Percentiles rank a stretch among this genome's conserved stretches.
Conservation (phyloP, 2,888 invertebrate genomes). For the Oligia latruncula region DNA sequence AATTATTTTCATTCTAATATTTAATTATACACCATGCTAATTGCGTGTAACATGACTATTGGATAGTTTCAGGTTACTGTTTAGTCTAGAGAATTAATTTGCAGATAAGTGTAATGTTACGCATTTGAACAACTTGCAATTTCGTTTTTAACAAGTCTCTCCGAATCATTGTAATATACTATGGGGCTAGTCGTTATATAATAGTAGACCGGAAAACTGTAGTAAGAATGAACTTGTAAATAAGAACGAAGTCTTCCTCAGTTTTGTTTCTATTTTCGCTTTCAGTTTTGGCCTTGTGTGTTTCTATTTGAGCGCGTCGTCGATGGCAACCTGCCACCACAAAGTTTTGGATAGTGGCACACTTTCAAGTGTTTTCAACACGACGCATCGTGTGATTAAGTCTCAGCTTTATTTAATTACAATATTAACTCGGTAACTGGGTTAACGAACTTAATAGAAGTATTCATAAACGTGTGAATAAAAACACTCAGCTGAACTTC, state of each 20-base stretch:
- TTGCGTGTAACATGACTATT: conserved; percentile 36
- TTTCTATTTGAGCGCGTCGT: conserved; percentile 79
- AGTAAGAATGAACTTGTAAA: conserved; percentile 59
- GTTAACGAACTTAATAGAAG: conserved; percentile 88
- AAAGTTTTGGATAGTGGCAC: conserved; percentile 82
- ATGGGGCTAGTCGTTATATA: conserved; percentile 28
- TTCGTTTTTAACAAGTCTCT: conserved; percentile 40
- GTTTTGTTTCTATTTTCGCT: conserved; percentile 81
- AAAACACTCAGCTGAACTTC: conserved; percentile 73
- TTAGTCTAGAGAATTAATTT: conserved; percentile 47
- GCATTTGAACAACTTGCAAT: conserved; percentile 42
- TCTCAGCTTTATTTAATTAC: conserved; percentile 81
- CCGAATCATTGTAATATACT: conserved; percentile 21
- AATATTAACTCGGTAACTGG: conserved; percentile 86
- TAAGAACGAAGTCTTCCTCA: conserved; percentile 68
- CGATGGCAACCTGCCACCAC: conserved; percentile 86
- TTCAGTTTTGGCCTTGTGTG: conserved; percentile 86
- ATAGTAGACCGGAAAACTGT: conserved; percentile 54
- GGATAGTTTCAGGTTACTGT: conserved; percentile 52
- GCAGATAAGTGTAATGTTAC: conserved; percentile 18
- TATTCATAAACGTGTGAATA: conserved; percentile 85
- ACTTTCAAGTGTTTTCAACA: conserved; percentile 79
- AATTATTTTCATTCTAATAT: conserved; percentile 25
- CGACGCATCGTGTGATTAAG: conserved; percentile 73
- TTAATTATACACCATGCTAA: conserved; percentile 19